phyloP scores from a whole-genome alignment of 2,797 vertebrate species.

The Cercopithecus neglectus region DNA sequence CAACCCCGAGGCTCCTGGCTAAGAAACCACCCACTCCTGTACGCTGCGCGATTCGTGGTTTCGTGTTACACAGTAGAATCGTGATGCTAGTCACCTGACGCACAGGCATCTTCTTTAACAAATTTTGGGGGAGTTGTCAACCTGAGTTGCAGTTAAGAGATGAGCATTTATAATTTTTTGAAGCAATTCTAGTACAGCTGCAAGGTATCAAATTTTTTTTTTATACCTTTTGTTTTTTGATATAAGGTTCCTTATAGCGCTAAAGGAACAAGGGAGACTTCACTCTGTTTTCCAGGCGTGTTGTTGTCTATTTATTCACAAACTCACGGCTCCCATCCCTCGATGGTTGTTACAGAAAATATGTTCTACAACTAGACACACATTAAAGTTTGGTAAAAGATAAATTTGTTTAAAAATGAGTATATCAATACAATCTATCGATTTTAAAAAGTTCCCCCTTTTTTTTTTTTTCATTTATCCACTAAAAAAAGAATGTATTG shows the following conservation, averaged over 20 bases:
- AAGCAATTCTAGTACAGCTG: background rate
- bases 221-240: too few relatives aligned
- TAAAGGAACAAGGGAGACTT: background rate
- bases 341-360: background rate
- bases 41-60: too few relatives aligned
- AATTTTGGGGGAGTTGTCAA: background rate
- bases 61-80: background rate
- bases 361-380: background rate
- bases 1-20: too few relatives aligned
- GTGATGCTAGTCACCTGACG: background rate
- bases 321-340: background rate
- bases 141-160: background rate
- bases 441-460: background rate
- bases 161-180: background rate
- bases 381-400: background rate
- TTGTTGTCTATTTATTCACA: background rate
- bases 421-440: background rate
- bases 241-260: background rate
- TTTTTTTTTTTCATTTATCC: background rate
- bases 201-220: background rate
- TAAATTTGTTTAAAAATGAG: background rate
- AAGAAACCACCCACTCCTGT: background rate
- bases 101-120: background rate
- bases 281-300: background rate
- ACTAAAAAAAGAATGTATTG: background rate